phyloP scores from a whole-genome alignment of 2,797 vertebrate genomes.

The Pangasius krempfi region DNA sequence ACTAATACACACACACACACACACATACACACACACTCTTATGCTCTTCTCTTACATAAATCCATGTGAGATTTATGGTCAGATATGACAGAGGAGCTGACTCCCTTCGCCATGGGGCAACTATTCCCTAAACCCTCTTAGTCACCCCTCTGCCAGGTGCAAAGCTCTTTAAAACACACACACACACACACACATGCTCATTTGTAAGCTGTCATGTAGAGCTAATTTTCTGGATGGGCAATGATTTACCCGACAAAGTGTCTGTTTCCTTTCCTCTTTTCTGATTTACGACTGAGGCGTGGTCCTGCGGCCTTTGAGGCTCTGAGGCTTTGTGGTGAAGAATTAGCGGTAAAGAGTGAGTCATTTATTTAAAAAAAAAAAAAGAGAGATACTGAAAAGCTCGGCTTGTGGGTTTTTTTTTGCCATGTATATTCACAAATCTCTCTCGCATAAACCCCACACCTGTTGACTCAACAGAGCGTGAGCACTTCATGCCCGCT shows the following conservation, averaged over 20 bases:
- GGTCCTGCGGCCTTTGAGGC: conserved; percentile 35
- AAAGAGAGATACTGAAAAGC: conserved; percentile 13
- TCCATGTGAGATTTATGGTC: conserved; percentile 72
- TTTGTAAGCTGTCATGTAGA: conserved; percentile 72
- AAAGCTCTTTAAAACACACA: conserved; percentile 48
- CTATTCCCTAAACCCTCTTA: conserved; percentile 56
- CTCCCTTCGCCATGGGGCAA: conserved; percentile 54
- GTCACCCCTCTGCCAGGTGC: conserved; percentile 76
- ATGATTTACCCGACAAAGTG: conserved; percentile 54
- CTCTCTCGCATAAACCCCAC: conserved; percentile 10
- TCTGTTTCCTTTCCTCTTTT: conserved; percentile 47
- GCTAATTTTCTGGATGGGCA: conserved; percentile 63
- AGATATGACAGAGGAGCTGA: conserved; percentile 68
- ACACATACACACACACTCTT: conserved; percentile 41
- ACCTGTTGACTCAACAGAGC: conserved; percentile 19
- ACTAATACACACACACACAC: conserved; percentile 19
- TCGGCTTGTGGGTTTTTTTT: background rate
- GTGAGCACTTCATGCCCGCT: conserved; percentile 10
- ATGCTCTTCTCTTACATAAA: conserved; percentile 53
- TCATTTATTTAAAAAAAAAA: conserved; percentile 1
- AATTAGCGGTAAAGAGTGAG: conserved; percentile 15
- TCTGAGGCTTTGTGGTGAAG: conserved; percentile 29
- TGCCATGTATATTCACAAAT: background rate
- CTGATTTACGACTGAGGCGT: conserved; percentile 57
- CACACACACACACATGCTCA: conserved; percentile 54